phyloP scores from a whole-genome alignment of 53 echinoderm and acorn worm species.

The Patiria pectinifera region DNA sequence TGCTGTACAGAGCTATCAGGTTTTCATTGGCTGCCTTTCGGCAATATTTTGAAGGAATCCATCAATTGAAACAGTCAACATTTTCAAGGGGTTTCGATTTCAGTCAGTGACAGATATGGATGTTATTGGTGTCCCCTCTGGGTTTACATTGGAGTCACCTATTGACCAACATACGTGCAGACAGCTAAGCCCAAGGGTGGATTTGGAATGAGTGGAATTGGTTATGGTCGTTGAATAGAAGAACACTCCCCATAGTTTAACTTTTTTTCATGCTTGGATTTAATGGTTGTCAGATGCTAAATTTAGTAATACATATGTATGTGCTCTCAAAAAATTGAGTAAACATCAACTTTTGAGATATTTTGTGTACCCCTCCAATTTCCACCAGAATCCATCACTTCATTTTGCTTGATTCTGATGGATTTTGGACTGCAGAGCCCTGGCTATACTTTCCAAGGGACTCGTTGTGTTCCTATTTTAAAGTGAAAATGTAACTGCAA shows the following conservation, averaged over 20 bases:
- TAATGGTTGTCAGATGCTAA: neutral
- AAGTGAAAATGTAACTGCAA: too few species aligned
- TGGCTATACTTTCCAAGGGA: too few species aligned
- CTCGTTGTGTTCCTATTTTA: too few species aligned
- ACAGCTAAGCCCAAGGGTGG: neutral
- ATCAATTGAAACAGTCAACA: slow-evolving; percentile 17
- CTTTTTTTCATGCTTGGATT: neutral
- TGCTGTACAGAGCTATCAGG: neutral
- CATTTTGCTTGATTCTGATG: neutral
- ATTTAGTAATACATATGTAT: neutral
- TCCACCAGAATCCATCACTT: neutral
- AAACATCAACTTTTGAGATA: neutral
- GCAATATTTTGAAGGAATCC: slow-evolving; percentile 1
- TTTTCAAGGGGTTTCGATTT: slow-evolving; percentile 39
- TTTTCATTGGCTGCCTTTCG: neutral
- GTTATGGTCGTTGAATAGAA: neutral
- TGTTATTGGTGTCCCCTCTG: slow-evolving; percentile 5
- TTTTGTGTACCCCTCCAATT: neutral
- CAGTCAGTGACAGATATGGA: slow-evolving; percentile 52
- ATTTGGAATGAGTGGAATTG: too few species aligned
- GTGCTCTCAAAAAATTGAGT: neutral
- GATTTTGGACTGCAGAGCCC: too few species aligned
- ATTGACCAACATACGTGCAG: slow-evolving; percentile 2
- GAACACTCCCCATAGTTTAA: neutral
- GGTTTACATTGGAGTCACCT: slow-evolving; percentile 23